phyloP scores from a whole-genome alignment of 2,888 invertebrate species.

The Netelia fuscicornis region DNA sequence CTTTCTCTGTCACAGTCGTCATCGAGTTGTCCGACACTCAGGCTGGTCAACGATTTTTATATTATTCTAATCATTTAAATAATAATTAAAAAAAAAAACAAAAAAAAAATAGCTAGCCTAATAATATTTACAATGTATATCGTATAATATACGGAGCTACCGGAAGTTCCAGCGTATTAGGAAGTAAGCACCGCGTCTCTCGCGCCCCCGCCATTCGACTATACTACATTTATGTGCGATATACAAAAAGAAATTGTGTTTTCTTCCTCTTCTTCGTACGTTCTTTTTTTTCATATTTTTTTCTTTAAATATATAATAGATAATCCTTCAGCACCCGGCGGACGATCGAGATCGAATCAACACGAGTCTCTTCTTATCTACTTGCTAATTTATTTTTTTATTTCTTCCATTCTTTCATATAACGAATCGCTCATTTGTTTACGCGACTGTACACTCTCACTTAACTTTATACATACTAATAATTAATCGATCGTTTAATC shows the following conservation, averaged over 20 bases:
- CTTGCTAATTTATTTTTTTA: not conserved
- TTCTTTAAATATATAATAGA: slow-evolving; percentile 32
- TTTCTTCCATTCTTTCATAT: slow-evolving; percentile 5
- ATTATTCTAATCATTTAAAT: slow-evolving; percentile 41
- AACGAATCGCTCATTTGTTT: slow-evolving; percentile 32
- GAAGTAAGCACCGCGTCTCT: slow-evolving; percentile 64
- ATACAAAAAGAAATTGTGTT: slow-evolving; percentile 44
- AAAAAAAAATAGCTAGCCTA: slow-evolving; percentile 22
- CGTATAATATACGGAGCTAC: slow-evolving; percentile 28
- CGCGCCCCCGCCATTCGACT: slow-evolving; percentile 41
- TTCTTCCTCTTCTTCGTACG: not conserved
- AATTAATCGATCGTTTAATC: slow-evolving; percentile 25
- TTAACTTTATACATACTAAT: slow-evolving; percentile 58
- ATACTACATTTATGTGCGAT: slow-evolving; percentile 25
- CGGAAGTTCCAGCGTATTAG: slow-evolving; percentile 50
- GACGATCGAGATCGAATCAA: slow-evolving; percentile 56
- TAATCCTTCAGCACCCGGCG: slow-evolving; percentile 62
- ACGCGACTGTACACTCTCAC: slow-evolving; percentile 56
- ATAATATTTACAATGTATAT: slow-evolving; percentile 58
- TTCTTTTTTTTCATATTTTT: slow-evolving; percentile 8
- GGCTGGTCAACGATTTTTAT: slow-evolving; percentile 19
- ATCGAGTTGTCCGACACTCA: slow-evolving; percentile 30
- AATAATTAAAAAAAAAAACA: slow-evolving; percentile 25
- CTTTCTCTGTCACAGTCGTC: slow-evolving; percentile 39
- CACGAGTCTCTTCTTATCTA: slow-evolving; percentile 35